Evolutionary conservation across 1,140 invertebrate genomes (phyloP).

Genomic region (Mizuhopecten yessoensis): DNA sequence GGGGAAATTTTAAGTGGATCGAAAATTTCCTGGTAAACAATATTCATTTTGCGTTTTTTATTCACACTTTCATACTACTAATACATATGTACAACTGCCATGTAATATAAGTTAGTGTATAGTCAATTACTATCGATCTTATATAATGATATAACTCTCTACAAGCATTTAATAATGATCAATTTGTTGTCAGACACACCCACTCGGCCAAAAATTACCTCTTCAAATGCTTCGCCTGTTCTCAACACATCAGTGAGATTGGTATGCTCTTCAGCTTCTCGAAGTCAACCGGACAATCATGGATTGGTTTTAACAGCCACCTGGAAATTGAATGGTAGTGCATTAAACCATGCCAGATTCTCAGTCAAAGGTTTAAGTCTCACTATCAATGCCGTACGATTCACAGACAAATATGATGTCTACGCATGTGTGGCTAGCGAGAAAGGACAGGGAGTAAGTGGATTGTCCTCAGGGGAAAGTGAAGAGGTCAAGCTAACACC

Average conservation of each 20-base stretch:
- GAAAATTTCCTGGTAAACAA: too few relatives aligned
- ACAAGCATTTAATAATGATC: neutral
- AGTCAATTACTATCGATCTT: too few relatives aligned
- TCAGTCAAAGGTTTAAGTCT: neutral
- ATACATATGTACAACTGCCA: too few relatives aligned
- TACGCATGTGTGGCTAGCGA: neutral
- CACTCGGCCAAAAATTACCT: neutral
- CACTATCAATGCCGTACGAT: neutral
- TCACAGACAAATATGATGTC: neutral
- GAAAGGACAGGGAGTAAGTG: neutral
- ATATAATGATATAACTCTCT: too few relatives aligned
- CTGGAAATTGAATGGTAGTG: neutral
- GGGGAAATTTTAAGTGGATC: too few relatives aligned
- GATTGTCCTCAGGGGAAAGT: neutral
- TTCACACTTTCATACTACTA: too few relatives aligned
- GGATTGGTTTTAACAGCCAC: neutral
- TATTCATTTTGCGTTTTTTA: too few relatives aligned
- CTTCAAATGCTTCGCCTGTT: neutral
- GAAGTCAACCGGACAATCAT: neutral
- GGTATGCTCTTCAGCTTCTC: neutral
- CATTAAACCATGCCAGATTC: neutral
- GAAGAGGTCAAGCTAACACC: neutral
- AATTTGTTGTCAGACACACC: neutral
- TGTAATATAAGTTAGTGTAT: too few relatives aligned
- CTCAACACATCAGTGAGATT: neutral